These are phyloP conservation scores for Arbacia lixula DNA, from an alignment of 53 echinoderm and acorn worm genomes.

Conservation along the genomic window DNA sequence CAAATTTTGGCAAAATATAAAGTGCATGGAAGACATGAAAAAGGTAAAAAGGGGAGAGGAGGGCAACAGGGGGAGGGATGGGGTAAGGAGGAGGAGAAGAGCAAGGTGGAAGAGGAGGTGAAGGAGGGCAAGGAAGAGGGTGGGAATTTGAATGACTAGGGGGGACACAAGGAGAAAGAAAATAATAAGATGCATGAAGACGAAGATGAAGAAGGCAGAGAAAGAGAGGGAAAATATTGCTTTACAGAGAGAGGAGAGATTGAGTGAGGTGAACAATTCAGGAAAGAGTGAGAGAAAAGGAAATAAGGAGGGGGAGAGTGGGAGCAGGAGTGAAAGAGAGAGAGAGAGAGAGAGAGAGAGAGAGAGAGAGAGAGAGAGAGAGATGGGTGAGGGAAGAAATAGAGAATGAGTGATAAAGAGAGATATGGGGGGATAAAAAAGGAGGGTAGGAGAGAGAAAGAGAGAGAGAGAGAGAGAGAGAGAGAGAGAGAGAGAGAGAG, in stretches of 20 bases:
- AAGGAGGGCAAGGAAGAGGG: background rate
- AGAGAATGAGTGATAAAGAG: too few relatives aligned
- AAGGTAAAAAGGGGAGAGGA: background rate
- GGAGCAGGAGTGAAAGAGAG: too few relatives aligned
- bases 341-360: too few relatives aligned
- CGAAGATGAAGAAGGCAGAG: slow-evolving; percentile 10
- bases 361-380: too few relatives aligned
- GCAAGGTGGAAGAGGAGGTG: background rate
- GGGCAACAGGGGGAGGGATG: background rate
- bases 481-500: too few relatives aligned
- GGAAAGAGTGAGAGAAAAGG: too few relatives aligned
- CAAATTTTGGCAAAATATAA: background rate
- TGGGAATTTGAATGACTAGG: background rate
- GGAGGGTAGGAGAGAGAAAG: too few relatives aligned
- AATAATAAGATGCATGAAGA: slow-evolving; percentile 6
- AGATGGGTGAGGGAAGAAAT: too few relatives aligned
- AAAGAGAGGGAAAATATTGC: too few relatives aligned
- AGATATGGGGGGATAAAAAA: too few relatives aligned
- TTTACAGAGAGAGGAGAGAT: background rate
- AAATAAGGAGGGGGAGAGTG: too few relatives aligned
- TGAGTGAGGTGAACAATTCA: background rate
- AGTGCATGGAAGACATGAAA: background rate
- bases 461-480: too few relatives aligned
- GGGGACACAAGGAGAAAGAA: slow-evolving; percentile 9
- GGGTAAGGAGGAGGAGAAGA: background rate